A percentile compares a stretch with the other conserved stretches of the same genome.
Evolutionary conservation across 2,113 vertebrate species (phyloP).

Genomic region (Pterophyllum scalare): DNA sequence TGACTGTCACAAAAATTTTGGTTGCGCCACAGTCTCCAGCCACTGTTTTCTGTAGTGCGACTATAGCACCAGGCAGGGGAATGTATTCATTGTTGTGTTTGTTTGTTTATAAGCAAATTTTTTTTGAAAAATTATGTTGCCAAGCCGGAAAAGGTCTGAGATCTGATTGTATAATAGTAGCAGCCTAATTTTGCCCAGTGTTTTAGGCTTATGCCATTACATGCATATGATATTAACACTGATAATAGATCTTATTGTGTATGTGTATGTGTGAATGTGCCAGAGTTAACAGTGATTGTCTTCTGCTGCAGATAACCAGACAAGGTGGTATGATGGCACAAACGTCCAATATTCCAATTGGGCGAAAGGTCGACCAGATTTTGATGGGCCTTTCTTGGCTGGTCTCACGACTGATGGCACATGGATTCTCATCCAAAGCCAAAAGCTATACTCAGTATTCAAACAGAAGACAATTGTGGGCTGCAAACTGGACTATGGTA

Average conservation of each 20-base stretch:
- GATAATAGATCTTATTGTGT: not conserved
- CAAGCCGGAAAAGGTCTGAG: not conserved
- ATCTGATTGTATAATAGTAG: not conserved
- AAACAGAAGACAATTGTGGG: conserved; percentile 85
- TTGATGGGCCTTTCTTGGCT: conserved; percentile 83
- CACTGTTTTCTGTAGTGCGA: not conserved
- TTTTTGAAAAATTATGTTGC: not conserved
- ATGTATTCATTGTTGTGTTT: not conserved
- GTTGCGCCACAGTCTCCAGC: not conserved
- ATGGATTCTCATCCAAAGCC: conserved; percentile 85
- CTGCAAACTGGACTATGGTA: conserved; percentile 95
- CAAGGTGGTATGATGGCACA: conserved; percentile 92
- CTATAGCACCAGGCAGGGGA: not conserved
- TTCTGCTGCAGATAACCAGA: conserved; percentile 78
- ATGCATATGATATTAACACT: not conserved
- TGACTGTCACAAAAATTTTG: not conserved
- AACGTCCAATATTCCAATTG: conserved; percentile 91
- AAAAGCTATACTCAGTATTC: conserved; percentile 71
- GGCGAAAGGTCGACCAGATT: conserved; percentile 84
- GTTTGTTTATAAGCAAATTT: not conserved
- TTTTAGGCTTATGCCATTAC: not conserved
- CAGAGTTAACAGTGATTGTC: conserved; percentile 4
- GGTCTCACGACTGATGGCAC: conserved; percentile 83
- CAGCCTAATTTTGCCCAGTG: not conserved
- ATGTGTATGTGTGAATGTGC: not conserved